phyloP scores from a whole-genome alignment of 37 sponge, comb jelly and placozoan genomes.

The Petrosia ficiformis region DNA sequence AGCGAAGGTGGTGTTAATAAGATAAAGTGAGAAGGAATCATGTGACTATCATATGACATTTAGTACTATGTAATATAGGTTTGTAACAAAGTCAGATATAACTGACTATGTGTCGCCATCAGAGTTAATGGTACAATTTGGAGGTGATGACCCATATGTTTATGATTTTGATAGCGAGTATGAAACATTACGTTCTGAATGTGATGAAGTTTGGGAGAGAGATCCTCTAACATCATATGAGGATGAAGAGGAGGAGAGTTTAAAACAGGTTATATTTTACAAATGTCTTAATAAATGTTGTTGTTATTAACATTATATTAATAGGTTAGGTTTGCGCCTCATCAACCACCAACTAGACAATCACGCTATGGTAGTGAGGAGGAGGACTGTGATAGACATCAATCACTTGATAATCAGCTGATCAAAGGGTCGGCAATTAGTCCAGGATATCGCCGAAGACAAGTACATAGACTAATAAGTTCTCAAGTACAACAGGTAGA shows the following conservation, averaged over 20 bases:
- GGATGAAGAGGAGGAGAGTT: slow-evolving; percentile 20
- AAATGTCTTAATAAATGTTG: slow-evolving; percentile 16
- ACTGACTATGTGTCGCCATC: slow-evolving; percentile 54
- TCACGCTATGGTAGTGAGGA: slow-evolving; percentile 52
- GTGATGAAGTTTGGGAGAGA: not conserved
- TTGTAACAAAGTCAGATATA: slow-evolving; percentile 59
- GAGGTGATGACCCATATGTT: slow-evolving; percentile 69
- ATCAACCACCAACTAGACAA: slow-evolving; percentile 50
- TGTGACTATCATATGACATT: not conserved
- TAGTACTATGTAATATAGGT: no score
- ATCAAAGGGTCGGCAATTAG: not conserved
- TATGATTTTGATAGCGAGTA: slow-evolving; percentile 47
- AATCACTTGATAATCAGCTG: not conserved
- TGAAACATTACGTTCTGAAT: not conserved
- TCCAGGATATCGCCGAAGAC: slow-evolving; percentile 7
- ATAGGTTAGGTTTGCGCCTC: slow-evolving; percentile 51
- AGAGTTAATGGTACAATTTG: slow-evolving; percentile 63
- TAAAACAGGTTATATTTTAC: slow-evolving; percentile 30
- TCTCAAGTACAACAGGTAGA: not conserved
- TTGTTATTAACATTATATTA: no score
- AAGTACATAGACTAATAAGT: slow-evolving; percentile 10
- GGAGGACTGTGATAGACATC: not conserved
- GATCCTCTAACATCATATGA: not conserved
- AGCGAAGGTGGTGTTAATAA: slow-evolving; percentile 51
- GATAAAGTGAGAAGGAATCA: slow-evolving; percentile 60